These are phyloP conservation scores for Corbicula japonica DNA, from an alignment of 2,888 invertebrate genomes.

Conservation along the genomic window DNA sequence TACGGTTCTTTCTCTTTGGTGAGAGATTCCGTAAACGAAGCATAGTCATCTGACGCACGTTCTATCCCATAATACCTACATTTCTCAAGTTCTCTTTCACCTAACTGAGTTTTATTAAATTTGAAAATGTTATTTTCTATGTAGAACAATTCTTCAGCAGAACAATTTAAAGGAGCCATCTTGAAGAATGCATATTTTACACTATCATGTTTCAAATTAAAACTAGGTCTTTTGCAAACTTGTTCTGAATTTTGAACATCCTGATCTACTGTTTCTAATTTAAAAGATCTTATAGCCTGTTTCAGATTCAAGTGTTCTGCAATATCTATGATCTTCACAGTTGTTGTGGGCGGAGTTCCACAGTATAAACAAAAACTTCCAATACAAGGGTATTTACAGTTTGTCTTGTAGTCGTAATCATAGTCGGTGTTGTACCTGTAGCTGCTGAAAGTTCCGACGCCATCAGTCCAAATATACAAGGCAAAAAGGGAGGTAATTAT, in stretches of 20 bases:
- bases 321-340: constrained; percentile 43
- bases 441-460: neutral
- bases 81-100: constrained; percentile 66
- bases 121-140: constrained; percentile 65
- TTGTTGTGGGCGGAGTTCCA: neutral
- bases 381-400: constrained; percentile 46
- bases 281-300: constrained; percentile 4
- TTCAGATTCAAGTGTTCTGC: constrained; percentile 46
- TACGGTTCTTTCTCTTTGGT: constrained; percentile 66
- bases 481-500: constrained; percentile 3
- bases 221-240: constrained; percentile 68
- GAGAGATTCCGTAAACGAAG: constrained; percentile 68
- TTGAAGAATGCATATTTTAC: constrained; percentile 72
- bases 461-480: constrained; percentile 28
- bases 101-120: constrained; percentile 68
- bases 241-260: constrained; percentile 29
- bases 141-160: constrained; percentile 71
- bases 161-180: constrained; percentile 72
- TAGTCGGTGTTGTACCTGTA: constrained; percentile 2
- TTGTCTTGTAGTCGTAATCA: neutral
- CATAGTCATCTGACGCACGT: constrained; percentile 70
- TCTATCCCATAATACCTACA: constrained; percentile 75
- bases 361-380: constrained; percentile 38
- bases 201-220: constrained; percentile 75
- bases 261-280: neutral